Evolutionary conservation across 2,113 vertebrate species (phyloP).

Genomic region (Peromyscus californicus): DNA sequence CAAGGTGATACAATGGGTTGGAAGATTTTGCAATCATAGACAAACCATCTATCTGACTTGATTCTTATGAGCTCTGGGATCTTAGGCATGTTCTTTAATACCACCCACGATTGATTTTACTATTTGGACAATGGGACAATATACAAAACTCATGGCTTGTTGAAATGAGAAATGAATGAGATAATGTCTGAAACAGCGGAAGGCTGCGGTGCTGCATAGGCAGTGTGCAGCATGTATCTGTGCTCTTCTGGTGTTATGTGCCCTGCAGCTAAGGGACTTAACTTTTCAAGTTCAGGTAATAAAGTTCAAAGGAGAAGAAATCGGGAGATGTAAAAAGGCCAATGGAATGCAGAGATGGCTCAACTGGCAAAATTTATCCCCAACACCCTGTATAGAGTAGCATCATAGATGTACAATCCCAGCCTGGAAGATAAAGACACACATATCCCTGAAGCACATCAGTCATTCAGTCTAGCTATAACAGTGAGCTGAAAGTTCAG

Average conservation of each 20-base stretch:
- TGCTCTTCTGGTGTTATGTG: neutral
- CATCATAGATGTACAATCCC: neutral
- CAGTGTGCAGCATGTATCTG: neutral
- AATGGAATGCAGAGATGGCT: neutral
- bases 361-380: neutral
- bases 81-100: neutral
- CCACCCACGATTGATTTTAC: neutral
- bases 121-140: neutral
- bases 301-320: neutral
- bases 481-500: no score
- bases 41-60: neutral
- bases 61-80: neutral
- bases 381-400: no score
- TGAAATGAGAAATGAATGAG: neutral
- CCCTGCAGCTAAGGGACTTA: neutral
- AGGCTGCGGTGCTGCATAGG: accelerated
- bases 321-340: neutral
- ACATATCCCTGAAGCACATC: neutral
- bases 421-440: neutral
- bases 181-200: neutral
- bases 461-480: neutral
- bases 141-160: neutral
- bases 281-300: constrained; percentile 7
- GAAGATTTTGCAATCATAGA: neutral
- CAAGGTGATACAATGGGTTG: neutral